A percentile compares a stretch with the other conserved stretches of the same genome.
These are phyloP conservation scores for Thermophis baileyi DNA, from an alignment of 2,113 vertebrate genomes.

Conservation along the genomic window DNA sequence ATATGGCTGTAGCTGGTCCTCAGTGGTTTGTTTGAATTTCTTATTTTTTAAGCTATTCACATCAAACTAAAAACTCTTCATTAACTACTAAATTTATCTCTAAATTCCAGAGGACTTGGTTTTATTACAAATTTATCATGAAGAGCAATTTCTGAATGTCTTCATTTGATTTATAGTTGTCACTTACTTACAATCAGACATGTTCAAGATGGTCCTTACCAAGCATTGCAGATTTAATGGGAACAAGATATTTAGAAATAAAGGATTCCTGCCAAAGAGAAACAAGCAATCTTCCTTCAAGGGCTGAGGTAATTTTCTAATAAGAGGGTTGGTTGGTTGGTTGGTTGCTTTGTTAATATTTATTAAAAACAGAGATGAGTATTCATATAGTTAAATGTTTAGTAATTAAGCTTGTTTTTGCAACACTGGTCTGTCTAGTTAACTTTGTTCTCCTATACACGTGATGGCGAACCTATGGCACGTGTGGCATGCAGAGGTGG, in stretches of 20 bases:
- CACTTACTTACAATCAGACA: conserved; percentile 13
- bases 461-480: too few relatives aligned
- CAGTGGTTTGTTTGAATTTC: background rate
- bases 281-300: conserved; percentile 14
- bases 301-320: conserved; percentile 48
- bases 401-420: background rate
- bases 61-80: background rate
- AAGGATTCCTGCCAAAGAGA: conserved; percentile 16
- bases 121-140: background rate
- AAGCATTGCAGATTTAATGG: conserved; percentile 61
- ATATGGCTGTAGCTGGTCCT: background rate
- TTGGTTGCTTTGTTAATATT: background rate
- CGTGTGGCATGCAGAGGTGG: too few relatives aligned
- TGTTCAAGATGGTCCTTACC: conserved; percentile 3
- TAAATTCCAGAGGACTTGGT: background rate
- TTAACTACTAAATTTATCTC: background rate
- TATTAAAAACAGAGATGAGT: background rate
- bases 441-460: background rate
- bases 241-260: conserved; percentile 42
- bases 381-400: background rate
- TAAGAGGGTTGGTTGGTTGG: background rate
- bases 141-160: background rate
- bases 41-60: background rate
- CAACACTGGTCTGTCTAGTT: background rate
- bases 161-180: conserved; percentile 16